Evolutionary conservation across 2,888 invertebrate genomes (phyloP), one percentile per base, ranked within the genome.

Genomic region (Sphaerophoria rueppellii): DNA sequence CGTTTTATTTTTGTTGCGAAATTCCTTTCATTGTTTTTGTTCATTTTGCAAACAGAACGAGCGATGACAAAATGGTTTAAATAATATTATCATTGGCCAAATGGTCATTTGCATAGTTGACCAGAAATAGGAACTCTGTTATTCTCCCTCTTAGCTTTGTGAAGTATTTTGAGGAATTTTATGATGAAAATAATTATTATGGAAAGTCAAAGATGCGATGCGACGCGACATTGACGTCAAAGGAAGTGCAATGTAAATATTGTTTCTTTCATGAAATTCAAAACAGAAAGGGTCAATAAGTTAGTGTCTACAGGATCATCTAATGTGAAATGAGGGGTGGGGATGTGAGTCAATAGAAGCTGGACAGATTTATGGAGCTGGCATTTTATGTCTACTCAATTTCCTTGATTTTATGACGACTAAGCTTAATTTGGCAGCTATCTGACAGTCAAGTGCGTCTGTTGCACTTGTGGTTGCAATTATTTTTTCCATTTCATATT

Each of bases 41-140:
- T 52, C 50, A 52, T 40, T 78, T 54, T 35, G 16, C 37, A 55
- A 48, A 32, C 14, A 16, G 48, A 32, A n/a, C 34, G 35, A 43
- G 37, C 52, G 70, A 46, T 71, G 81, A 81, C 76, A 81, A 76
- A 76, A 65, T n/a, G 32, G 2, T 58, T 81, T 72, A 35, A 65
- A 76, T 60, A 60, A 71, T 81, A 65, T 81, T 81, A 48, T 76
- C 54, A 81, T 81, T 81, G 81, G 71, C 81, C 24, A 24, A 70
- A n/a, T 69, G 63, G 75, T 61, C 61, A 46, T 24, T 24, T 43
- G 43, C 12, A 43, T 60, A 74, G 65, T 75, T 71, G 43, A 52
- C 65, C 50, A 65, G n/a, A 37, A 67, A 37, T 16, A 52, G 58
- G 60, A 52, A 35, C 34, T 11, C 4, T 43, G 24, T 24, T 24